Conservation (phyloP, 2,113 vertebrate genomes). For the Megalops atlanticus region DNA sequence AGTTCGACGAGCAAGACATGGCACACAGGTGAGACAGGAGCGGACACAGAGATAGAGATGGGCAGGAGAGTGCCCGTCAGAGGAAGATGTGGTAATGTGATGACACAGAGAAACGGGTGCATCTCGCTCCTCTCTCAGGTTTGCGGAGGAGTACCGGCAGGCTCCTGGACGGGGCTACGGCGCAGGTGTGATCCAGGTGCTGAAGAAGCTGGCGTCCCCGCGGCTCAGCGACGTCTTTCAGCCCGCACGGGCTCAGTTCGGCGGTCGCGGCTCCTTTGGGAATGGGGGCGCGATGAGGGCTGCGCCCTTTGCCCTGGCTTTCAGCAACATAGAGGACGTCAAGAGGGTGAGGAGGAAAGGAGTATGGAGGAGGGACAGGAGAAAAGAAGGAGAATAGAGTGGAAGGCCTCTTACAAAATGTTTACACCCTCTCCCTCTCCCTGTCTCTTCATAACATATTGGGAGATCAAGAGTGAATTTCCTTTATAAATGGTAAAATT, state of each 20-base stretch:
- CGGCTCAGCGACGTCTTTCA: conserved; percentile 86
- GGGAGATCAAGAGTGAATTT: too few species aligned
- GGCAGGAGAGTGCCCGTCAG: background rate
- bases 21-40: conserved; percentile 80
- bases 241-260: conserved; percentile 90
- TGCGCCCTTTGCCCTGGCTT: conserved; percentile 83
- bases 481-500: too few species aligned
- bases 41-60: too few species aligned
- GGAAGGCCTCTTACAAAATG: background rate
- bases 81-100: too few species aligned
- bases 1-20: conserved; percentile 90
- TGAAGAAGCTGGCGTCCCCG: conserved; percentile 88
- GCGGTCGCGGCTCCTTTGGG: conserved; percentile 91
- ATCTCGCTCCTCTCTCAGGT: conserved; percentile 65
- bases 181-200: conserved; percentile 86
- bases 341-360: conserved; percentile 73
- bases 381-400: background rate
- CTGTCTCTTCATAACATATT: background rate
- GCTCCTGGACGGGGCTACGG: conserved; percentile 89
- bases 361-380: conserved; percentile 68
- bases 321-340: conserved; percentile 73
- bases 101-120: background rate
- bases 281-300: conserved; percentile 97
- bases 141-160: conserved; percentile 88
- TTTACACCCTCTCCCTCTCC: background rate